These are phyloP conservation scores for Hymenochirus boettgeri DNA, from an alignment of 2,113 vertebrate species.

Conservation along the genomic window DNA sequence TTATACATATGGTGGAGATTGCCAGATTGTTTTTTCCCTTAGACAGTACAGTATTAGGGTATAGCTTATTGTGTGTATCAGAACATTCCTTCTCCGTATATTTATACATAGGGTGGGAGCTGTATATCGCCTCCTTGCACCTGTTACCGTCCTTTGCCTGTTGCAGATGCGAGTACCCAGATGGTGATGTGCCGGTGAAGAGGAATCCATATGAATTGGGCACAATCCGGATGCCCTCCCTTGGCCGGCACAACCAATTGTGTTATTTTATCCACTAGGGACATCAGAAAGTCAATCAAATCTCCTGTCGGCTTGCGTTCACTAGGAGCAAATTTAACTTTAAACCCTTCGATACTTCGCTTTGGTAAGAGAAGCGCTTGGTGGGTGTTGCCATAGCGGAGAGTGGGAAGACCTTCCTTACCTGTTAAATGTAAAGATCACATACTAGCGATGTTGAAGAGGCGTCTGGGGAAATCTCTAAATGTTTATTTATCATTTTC, in stretches of 20 bases:
- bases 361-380: conserved; percentile 62
- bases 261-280: conserved; percentile 59
- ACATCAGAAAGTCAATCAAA: conserved; percentile 54
- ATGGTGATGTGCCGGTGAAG: conserved; percentile 19
- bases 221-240: conserved; percentile 31
- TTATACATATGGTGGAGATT: no score
- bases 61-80: no score
- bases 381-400: conserved; percentile 22
- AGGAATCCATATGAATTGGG: conserved; percentile 7
- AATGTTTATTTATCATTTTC: no score
- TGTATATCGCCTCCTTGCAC: no score
- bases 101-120: no score
- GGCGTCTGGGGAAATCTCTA: background rate
- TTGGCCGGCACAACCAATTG: conserved; percentile 49
- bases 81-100: no score
- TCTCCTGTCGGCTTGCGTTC: conserved; percentile 60
- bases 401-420: conserved; percentile 26
- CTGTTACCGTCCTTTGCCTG: no score
- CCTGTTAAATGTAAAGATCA: conserved; percentile 49
- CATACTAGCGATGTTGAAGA: conserved; percentile 49
- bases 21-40: no score
- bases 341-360: conserved; percentile 67
- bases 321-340: conserved; percentile 65
- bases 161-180: conserved; percentile 33
- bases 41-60: no score